A percentile compares a stretch with the other conserved stretches of the same genome.
Evolutionary conservation across 2,888 invertebrate species (phyloP).

Genomic region (Xestoiulus laeticollis): DNA sequence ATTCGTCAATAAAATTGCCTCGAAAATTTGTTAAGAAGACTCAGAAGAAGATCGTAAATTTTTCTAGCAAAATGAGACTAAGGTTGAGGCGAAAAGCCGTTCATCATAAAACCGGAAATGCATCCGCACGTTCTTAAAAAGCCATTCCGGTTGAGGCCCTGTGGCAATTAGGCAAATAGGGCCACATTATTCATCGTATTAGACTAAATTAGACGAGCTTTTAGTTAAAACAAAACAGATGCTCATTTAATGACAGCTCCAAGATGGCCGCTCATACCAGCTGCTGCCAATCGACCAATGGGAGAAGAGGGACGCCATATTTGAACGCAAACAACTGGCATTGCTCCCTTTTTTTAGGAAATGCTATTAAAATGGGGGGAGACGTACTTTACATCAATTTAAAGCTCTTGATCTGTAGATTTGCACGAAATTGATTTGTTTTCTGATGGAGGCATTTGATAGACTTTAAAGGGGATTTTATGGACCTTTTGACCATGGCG

Average conservation of each 20-base stretch:
- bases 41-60: too few relatives aligned
- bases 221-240: background rate
- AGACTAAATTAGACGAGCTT: background rate
- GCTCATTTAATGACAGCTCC: too few relatives aligned
- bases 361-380: too few relatives aligned
- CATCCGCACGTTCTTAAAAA: background rate
- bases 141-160: background rate
- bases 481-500: background rate
- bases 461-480: background rate
- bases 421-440: background rate
- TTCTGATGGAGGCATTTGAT: background rate
- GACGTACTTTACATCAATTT: background rate
- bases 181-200: background rate
- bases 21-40: too few relatives aligned
- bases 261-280: too few relatives aligned
- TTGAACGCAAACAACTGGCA: too few relatives aligned
- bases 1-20: too few relatives aligned
- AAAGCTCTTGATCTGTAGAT: background rate
- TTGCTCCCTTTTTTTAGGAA: too few relatives aligned
- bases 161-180: slow-evolving; percentile 18
- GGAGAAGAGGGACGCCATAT: too few relatives aligned
- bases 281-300: too few relatives aligned
- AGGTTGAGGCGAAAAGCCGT: too few relatives aligned
- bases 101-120: background rate
- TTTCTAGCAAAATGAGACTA: too few relatives aligned